Evolutionary conservation across 2,797 vertebrate species (phyloP), one percentile per base, ranked within the genome.

Genomic region (Aeoliscus strigatus): DNA sequence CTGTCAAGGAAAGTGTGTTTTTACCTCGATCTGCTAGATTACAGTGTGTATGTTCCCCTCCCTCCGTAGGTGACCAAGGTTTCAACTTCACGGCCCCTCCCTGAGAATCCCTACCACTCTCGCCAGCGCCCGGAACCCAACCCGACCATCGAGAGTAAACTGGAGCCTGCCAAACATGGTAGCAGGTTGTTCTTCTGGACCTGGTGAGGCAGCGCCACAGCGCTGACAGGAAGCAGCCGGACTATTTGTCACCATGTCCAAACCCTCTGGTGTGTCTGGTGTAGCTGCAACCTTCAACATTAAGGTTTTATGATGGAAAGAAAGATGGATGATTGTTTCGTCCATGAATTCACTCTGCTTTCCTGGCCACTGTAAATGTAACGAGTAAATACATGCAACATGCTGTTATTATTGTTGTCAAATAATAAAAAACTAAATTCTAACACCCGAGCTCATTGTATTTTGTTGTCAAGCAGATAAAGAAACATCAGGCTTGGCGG

Each of bases 51-150:
- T 30, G 1, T 37, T 39, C 9, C 6, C 21, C 52, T 28, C 40
- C 27, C 57, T 61, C 53, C 17, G 26, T 72, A 99, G 96, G 91
- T 97, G 72, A 99, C 96, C 2, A 99, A 99, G 87, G 96, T 99
- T 85, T 70, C 90, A 28, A 98, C 96, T 33, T 52, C 86, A 0
- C 88, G 96, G 24, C 83, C 95, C 37, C 4, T 91, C 21, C 94
- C 96, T 1, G 93, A 96, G 73, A 94, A 98, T 69, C 79, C 81
- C 1, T 96, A 92, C 79, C 90, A 91, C 51, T 97, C 95, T 47
- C 88, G 91, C 54, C 48, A 87, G 21, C 90, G 91, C 39, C 96
- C 96, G 1, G 88, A 93, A 65, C 90, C 94, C 56, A 96, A 91
- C 69, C 75, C 86, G 0, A 62, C 56, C 44, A 66, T 59, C 0